Evolutionary conservation across 2,888 invertebrate genomes (phyloP).

Genomic region (Timandra comae): DNA sequence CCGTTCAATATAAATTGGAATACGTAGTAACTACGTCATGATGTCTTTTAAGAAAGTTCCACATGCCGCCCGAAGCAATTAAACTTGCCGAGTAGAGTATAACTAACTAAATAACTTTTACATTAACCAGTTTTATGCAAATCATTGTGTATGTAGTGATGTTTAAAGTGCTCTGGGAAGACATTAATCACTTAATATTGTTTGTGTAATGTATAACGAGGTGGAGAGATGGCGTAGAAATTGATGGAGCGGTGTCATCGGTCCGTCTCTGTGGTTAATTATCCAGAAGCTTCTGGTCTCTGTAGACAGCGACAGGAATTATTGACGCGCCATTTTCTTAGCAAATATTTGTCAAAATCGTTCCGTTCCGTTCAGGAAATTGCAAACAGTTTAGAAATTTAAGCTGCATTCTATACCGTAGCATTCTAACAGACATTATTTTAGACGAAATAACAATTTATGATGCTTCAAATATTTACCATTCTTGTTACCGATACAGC

Average conservation of each 20-base stretch:
- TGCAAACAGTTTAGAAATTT: conserved; percentile 10
- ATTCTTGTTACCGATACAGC: background rate
- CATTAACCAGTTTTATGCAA: conserved; percentile 70
- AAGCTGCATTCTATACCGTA: too few species aligned
- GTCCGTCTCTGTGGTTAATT: conserved; percentile 62
- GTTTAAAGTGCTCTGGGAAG: conserved; percentile 52
- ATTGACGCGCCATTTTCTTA: conserved; percentile 23
- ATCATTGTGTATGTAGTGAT: conserved; percentile 54
- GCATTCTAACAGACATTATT: too few species aligned
- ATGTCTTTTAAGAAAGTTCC: background rate
- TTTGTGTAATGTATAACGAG: conserved; percentile 60
- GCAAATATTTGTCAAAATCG: conserved; percentile 19
- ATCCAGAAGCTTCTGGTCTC: conserved; percentile 31
- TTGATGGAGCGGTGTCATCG: conserved; percentile 66
- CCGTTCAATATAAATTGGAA: too few species aligned
- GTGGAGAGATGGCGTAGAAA: conserved; percentile 40
- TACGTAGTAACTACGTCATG: too few species aligned
- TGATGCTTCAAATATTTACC: background rate
- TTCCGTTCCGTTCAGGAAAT: conserved; percentile 10
- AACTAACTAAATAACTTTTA: conserved; percentile 43
- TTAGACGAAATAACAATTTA: too few species aligned
- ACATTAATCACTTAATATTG: conserved; percentile 72
- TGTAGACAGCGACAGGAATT: conserved; percentile 17
- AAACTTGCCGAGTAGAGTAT: conserved; percentile 3
- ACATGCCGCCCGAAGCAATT: background rate